Percentiles rank a stretch among this genome's conserved stretches.
Conservation (phyloP, 2,797 vertebrate genomes). For the Poecilia gillii region DNA sequence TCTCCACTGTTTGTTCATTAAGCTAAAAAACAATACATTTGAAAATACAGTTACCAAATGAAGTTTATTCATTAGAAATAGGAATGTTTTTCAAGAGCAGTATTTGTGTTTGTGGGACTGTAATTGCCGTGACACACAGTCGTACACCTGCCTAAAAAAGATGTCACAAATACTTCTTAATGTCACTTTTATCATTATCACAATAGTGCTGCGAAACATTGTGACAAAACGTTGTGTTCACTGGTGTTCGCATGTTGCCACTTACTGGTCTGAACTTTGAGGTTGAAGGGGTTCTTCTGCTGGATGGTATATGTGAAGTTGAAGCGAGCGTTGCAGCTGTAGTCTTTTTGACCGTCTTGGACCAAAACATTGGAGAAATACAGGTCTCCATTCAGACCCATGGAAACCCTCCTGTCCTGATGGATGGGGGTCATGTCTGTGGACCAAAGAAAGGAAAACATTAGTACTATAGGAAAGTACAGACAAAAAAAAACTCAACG, state of each 20-base stretch:
- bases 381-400: conserved; percentile 94
- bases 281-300: conserved; percentile 95
- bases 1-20: too few species aligned
- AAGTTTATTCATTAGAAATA: too few species aligned
- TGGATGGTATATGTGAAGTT: conserved; percentile 98
- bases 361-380: conserved; percentile 95
- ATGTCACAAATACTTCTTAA: too few species aligned
- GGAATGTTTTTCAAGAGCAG: too few species aligned
- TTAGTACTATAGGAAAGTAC: not conserved
- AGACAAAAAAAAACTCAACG: not conserved
- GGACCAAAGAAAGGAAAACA: not conserved
- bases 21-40: too few species aligned
- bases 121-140: too few species aligned
- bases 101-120: too few species aligned
- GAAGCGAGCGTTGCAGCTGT: conserved; percentile 97
- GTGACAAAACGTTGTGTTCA: too few species aligned
- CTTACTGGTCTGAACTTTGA: conserved; percentile 94
- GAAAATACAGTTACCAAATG: too few species aligned
- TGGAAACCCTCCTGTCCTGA: conserved; percentile 93
- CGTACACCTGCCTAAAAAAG: too few species aligned
- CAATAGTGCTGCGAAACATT: too few species aligned
- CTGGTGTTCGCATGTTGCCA: conserved; percentile 31
- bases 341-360: conserved; percentile 89
- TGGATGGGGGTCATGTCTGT: conserved; percentile 89
- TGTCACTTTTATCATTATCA: too few species aligned